Base-by-base conservation (phyloP, 2,113 vertebrate genomes). In the Gnathonemus echidnorhynchus region DNA sequence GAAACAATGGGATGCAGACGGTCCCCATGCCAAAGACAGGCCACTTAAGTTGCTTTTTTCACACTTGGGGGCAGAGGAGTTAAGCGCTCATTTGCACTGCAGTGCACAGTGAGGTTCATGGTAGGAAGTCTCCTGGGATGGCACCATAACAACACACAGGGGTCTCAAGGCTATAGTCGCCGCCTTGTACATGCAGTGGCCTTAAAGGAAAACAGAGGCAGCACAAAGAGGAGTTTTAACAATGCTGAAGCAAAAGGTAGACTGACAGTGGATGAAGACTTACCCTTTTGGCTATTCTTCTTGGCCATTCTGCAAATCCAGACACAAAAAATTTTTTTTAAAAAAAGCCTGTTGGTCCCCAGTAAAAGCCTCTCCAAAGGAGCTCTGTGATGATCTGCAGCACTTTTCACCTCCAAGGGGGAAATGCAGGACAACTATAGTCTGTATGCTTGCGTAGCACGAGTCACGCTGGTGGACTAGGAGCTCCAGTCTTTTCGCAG, bases 221-320 rank as follows among this genome's bases (percentile, higher is more conserved):
- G 46, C 84, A 48, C 46, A 49, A 19, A 86, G 46, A 49, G 46
- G 46, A 10, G 45, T 17, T 46, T 17, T 46, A 19, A 58, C 9
- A 88, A 24, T 9, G 50, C 84, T 35, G 52, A 53, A 1, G 35
- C n/a, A 45, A 83, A n/a, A 85, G 19, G 0, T 39, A 11, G 53
- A 74, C 35, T 85, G 24, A 56, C n/a, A 85, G 46, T 24, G 31
- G 31, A 35, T 11, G 42, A 58, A 46, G 49, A 92, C 95, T 58
- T 91, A 96, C 96, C 96, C 90, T 93, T 96, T 31, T 92, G 94
- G 91, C 93, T 94, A 93, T 94, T 96, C 91, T 94, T 96, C 93
- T 95, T 96, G 8, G 96, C 95, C 96, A 96, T 96, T 80, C 35
- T 91, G 62, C 86, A 21, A 56, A 58, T 49, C 5, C 35, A 88